phyloP scores from a whole-genome alignment of 2,797 vertebrate genomes.

The Erpetoichthys calabaricus region DNA sequence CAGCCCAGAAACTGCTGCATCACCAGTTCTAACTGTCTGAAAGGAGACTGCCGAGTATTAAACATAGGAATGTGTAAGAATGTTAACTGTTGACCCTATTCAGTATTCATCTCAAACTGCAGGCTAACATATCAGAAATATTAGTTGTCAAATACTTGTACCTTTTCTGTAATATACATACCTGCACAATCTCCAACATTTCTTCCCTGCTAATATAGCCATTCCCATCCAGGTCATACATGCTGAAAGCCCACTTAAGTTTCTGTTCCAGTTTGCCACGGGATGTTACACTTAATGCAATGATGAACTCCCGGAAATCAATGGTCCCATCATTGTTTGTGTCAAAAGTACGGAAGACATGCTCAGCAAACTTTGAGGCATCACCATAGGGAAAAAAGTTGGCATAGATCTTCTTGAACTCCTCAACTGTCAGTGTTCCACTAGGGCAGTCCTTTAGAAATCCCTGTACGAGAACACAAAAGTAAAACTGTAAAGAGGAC shows the following conservation, averaged over 20 bases:
- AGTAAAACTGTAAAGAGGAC: too few relatives aligned
- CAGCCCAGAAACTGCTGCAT: too few relatives aligned
- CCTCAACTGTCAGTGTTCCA: slow-evolving; percentile 62
- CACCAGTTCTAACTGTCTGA: too few relatives aligned
- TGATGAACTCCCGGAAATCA: slow-evolving; percentile 73
- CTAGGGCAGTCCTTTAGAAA: slow-evolving; percentile 69
- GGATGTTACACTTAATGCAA: slow-evolving; percentile 63
- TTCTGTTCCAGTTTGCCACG: slow-evolving; percentile 67
- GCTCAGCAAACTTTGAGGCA: slow-evolving; percentile 65
- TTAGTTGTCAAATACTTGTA: too few relatives aligned
- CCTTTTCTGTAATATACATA: slow-evolving; percentile 19
- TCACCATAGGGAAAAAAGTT: slow-evolving; percentile 70
- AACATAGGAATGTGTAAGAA: too few relatives aligned
- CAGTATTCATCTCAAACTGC: too few relatives aligned
- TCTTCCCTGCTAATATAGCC: slow-evolving; percentile 67
- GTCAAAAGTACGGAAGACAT: slow-evolving; percentile 67
- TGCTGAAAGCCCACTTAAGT: slow-evolving; percentile 70
- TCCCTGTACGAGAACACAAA: slow-evolving; percentile 33
- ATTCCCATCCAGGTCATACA: slow-evolving; percentile 68
- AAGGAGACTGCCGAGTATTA: too few relatives aligned
- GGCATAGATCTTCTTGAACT: slow-evolving; percentile 71
- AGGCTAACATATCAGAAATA: too few relatives aligned
- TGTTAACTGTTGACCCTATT: too few relatives aligned
- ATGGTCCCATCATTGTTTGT: slow-evolving; percentile 63
- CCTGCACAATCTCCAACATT: slow-evolving; percentile 72